Base-by-base conservation (phyloP, 2,888 invertebrate genomes). In the Drosophila conformis region DNA sequence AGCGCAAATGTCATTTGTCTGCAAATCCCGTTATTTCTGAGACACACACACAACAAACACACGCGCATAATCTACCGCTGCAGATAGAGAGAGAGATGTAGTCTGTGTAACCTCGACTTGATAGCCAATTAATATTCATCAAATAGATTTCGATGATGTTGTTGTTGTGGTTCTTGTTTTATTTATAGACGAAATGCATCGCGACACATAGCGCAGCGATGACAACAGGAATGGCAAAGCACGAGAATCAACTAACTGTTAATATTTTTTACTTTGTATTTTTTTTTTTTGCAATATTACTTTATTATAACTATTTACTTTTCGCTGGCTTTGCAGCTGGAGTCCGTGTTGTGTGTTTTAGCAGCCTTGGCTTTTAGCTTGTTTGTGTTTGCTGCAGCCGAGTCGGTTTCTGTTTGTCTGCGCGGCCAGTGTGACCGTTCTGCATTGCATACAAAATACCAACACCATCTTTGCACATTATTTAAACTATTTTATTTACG, bases 71-170 rank as follows among this genome's bases (percentile, higher is more conserved):
- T 27, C 25, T 52, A 42, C 21, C 18, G 15, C 33, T 48, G 36
- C 53, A 74, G 36, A 63, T 38, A 61, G 59, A 56, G 33, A 56
- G 33, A 54, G 36, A 59, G 38, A 35, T 53, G 42, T 61, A 64
- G 69, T 63, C 63, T 62, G 27, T 73, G 61, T 78, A 78, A 83
- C 83, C 88, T 85, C 83, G 65, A 67, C 76, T 76, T 83, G 80
- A 83, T 76, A 70, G 82, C 78, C 83, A 89, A 84, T 84, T 84
- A 87, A 84, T 89, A 83, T 84, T 87, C 89, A 84, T 83, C 87
- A 78, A 83, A 76, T 69, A 83, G 83, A 78, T 83, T 84, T 75
- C 73, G 80, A 80, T 79, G 68, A 72, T 80, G 48, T 52, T 72
- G 48, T 58, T 66, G 36, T 68, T 56, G 27, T 69, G 68, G 51